Evolutionary conservation across 2,797 vertebrate genomes (phyloP).

Genomic region (Hoplostethus mediterraneus): DNA sequence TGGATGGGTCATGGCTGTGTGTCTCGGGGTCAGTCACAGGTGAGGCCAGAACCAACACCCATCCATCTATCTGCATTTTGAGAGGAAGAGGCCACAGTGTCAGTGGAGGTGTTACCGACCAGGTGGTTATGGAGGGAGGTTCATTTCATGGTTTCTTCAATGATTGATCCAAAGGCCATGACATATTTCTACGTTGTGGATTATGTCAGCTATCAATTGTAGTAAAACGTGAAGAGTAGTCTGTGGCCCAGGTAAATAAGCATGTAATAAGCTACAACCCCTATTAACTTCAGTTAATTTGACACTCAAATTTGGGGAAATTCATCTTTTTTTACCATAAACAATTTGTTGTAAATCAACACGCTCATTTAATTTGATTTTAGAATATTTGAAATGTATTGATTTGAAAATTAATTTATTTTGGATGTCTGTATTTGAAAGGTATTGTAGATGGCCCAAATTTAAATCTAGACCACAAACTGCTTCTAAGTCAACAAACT

Average conservation of each 20-base stretch:
- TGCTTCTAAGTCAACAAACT: too few relatives aligned
- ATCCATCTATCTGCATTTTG: slow-evolving; percentile 34
- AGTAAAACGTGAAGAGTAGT: not conserved
- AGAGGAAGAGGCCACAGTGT: not conserved
- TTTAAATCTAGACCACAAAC: too few relatives aligned
- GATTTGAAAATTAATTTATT: too few relatives aligned
- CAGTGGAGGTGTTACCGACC: not conserved
- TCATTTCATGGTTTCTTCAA: not conserved
- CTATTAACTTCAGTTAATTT: too few relatives aligned
- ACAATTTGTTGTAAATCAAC: not conserved
- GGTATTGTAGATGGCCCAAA: too few relatives aligned
- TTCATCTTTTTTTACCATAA: not conserved
- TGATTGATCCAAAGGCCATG: not conserved
- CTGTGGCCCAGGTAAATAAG: not conserved
- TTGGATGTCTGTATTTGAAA: too few relatives aligned
- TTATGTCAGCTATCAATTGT: not conserved
- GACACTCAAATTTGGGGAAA: too few relatives aligned
- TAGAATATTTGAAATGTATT: not conserved
- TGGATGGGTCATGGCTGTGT: slow-evolving; percentile 52
- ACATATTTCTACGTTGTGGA: not conserved
- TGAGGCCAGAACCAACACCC: slow-evolving; percentile 54
- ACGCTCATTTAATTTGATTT: not conserved
- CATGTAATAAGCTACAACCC: too few relatives aligned
- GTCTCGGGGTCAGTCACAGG: slow-evolving; percentile 66
- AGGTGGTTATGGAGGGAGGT: not conserved